phyloP scores from a whole-genome alignment of 1,140 invertebrate species.

The Drosophila nigromelanica region DNA sequence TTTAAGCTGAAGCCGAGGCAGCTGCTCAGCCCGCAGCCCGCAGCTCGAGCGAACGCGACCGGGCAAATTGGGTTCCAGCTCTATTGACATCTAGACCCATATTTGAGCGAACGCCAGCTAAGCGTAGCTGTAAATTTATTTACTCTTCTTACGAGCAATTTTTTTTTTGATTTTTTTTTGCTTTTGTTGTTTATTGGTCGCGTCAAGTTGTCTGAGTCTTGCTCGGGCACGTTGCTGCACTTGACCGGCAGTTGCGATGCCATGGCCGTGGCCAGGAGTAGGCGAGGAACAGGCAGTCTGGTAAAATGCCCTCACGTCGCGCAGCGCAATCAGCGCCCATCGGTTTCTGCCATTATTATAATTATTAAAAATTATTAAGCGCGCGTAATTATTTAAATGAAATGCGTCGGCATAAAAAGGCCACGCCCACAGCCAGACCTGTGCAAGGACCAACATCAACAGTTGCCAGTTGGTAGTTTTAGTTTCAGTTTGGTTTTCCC shows the following conservation, averaged over 20 bases:
- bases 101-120: conserved; percentile 56
- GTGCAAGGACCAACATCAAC: conserved; percentile 44
- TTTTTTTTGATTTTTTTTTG: background rate
- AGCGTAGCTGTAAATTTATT: conserved; percentile 72
- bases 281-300: conserved; percentile 26
- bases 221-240: conserved; percentile 53
- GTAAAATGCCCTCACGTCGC: conserved; percentile 69
- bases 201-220: conserved; percentile 61
- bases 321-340: conserved; percentile 70
- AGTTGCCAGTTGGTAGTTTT: background rate
- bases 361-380: conserved; percentile 83
- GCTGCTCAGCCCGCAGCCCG: background rate
- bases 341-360: conserved; percentile 70
- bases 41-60: conserved; percentile 37
- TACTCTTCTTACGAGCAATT: conserved; percentile 22
- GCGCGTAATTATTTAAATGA: conserved; percentile 81
- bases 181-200: conserved; percentile 21
- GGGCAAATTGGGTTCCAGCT: conserved; percentile 34
- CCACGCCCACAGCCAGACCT: conserved; percentile 20
- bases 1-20: conserved; percentile 43
- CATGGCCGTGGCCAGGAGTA: conserved; percentile 52
- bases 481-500: conserved; percentile 28
- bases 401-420: conserved; percentile 51
- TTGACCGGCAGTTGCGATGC: conserved; percentile 64
- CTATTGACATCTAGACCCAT: conserved; percentile 76